Conservation (phyloP, 53 echinoderm and acorn worm species). For the Patiria pectinifera region DNA sequence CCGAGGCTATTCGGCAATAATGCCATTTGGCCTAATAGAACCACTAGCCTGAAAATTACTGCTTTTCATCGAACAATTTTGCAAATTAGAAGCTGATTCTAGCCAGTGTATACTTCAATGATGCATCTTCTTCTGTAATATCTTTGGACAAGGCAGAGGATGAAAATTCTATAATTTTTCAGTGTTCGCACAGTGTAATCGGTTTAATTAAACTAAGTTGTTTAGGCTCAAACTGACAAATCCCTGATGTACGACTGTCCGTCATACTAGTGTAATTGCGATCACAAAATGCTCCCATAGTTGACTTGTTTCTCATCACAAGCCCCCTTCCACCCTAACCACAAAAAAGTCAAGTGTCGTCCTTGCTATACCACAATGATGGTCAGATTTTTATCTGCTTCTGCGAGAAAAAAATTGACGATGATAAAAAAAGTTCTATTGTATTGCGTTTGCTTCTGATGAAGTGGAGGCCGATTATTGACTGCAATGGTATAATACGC, state of each 20-base stretch:
- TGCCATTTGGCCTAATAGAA: not conserved
- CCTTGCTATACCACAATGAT: not conserved
- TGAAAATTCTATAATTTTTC: not conserved
- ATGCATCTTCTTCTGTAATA: not conserved
- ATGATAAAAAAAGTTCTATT: not conserved
- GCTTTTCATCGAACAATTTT: not conserved
- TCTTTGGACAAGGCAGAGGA: not conserved
- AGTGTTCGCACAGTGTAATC: too few relatives aligned
- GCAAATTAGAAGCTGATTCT: not conserved
- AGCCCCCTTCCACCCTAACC: not conserved
- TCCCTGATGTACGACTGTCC: too few relatives aligned
- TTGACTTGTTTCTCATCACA: not conserved
- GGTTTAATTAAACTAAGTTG: too few relatives aligned
- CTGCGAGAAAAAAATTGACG: not conserved
- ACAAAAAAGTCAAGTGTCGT: not conserved
- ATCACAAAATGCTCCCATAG: not conserved
- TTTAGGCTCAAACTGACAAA: too few relatives aligned
- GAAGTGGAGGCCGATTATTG: conserved; percentile 2
- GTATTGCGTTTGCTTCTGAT: not conserved
- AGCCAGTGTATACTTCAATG: not conserved
- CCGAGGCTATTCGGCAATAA: not conserved
- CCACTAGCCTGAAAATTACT: not conserved
- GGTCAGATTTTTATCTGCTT: conserved; percentile 1
- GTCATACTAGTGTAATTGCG: too few relatives aligned
- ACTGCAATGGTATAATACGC: conserved; percentile 10